These are phyloP conservation scores for Ramphastos sulfuratus DNA, from an alignment of 2,113 vertebrate genomes.

Conservation along the genomic window DNA sequence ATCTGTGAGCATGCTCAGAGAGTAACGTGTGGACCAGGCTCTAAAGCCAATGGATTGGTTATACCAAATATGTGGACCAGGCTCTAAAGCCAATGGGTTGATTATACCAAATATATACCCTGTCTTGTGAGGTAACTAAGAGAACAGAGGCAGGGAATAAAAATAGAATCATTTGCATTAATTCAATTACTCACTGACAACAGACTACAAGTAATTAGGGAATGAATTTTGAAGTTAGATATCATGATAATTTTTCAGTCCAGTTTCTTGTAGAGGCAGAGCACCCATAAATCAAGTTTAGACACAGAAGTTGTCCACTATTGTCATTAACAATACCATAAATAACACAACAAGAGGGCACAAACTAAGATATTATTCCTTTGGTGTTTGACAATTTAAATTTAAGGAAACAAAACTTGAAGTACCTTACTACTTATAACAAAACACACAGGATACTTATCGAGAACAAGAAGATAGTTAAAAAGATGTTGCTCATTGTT, in stretches of 20 bases:
- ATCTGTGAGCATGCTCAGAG: not conserved
- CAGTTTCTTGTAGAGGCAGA: conserved; percentile 27
- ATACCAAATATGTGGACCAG: not conserved
- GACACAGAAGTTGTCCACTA: not conserved
- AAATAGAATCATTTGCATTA: not conserved
- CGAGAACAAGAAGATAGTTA: conserved; percentile 32
- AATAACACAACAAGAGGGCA: conserved; percentile 11
- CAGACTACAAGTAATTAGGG: not conserved
- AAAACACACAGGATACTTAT: conserved; percentile 15
- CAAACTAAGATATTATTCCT: conserved; percentile 30
- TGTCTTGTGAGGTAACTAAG: not conserved
- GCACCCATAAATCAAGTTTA: conserved; percentile 2
- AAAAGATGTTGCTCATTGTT: conserved; percentile 44
- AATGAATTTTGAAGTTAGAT: not conserved
- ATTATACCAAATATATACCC: not conserved
- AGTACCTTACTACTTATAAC: not conserved
- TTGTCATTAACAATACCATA: not conserved
- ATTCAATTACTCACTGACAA: not conserved
- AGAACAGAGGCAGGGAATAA: not conserved
- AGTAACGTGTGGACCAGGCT: not conserved
- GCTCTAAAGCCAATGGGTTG: not conserved
- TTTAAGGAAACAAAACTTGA: not conserved
- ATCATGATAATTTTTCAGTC: not conserved
- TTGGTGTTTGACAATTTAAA: conserved; percentile 53
- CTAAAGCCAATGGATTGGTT: not conserved